phyloP scores from a whole-genome alignment of 2,113 vertebrate species.

The Nerophis lumbriciformis region DNA sequence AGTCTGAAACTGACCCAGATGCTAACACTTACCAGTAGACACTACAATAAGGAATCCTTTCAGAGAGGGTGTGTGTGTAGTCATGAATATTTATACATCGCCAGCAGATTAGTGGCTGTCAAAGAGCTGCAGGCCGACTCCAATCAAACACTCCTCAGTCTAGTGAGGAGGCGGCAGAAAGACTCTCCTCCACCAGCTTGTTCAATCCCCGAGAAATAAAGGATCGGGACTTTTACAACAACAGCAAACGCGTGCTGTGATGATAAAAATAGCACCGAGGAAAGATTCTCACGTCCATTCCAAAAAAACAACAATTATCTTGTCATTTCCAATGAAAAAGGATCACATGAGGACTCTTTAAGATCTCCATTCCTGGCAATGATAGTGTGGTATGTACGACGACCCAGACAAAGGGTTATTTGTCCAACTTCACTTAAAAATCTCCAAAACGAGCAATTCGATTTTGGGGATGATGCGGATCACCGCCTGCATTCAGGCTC shows the following conservation, averaged over 20 bases:
- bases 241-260: not conserved
- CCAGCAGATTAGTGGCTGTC: not conserved
- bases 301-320: not conserved
- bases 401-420: too few relatives aligned
- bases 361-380: too few relatives aligned
- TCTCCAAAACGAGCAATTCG: too few relatives aligned
- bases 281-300: not conserved
- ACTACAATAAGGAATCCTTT: too few relatives aligned
- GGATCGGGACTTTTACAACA: not conserved
- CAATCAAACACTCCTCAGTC: conserved; percentile 8
- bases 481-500: too few relatives aligned
- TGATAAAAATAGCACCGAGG: not conserved
- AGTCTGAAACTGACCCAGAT: conserved; percentile 12
- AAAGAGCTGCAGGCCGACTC: not conserved
- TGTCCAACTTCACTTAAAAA: too few relatives aligned
- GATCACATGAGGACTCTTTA: too few relatives aligned
- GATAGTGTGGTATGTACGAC: too few relatives aligned
- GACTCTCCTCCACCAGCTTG: not conserved
- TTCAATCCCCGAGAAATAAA: not conserved
- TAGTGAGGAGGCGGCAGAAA: conserved; percentile 7
- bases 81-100: conserved; percentile 19
- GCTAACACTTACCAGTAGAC: conserved; percentile 18
- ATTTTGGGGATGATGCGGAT: too few relatives aligned
- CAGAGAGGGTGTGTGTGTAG: not conserved
- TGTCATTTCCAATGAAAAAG: too few relatives aligned